Percentiles rank a stretch among this genome's conserved stretches.
Evolutionary conservation across 2,888 invertebrate species (phyloP).

Genomic region (Ichneumoninae sp.): DNA sequence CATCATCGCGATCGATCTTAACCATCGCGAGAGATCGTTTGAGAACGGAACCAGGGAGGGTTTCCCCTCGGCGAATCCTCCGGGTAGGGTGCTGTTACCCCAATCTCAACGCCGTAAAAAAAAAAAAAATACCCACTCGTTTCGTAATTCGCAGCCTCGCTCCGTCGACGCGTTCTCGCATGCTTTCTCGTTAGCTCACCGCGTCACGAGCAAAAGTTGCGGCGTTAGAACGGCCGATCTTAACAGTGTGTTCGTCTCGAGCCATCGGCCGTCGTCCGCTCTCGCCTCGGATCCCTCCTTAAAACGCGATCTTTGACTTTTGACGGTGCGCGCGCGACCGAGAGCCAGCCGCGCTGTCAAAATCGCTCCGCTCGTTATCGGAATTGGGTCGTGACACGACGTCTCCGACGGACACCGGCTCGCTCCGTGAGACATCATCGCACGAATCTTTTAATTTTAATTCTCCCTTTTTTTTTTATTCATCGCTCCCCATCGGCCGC

Average conservation of each 20-base stretch:
- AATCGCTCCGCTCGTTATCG: constrained; percentile 66
- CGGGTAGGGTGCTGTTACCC: constrained; percentile 46
- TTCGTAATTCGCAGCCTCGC: neutral
- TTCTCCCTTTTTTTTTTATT: constrained; percentile 25
- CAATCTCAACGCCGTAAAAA: constrained; percentile 14
- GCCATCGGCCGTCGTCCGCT: constrained; percentile 44
- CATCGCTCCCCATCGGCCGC: constrained; percentile 18
- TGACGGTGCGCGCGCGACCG: constrained; percentile 66
- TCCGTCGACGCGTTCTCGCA: neutral
- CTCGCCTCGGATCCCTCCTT: constrained; percentile 24
- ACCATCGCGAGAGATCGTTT: neutral
- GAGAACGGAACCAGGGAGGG: constrained; percentile 44
- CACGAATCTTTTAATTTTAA: constrained; percentile 11
- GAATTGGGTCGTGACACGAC: constrained; percentile 68
- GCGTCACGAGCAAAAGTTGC: neutral
- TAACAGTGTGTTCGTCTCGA: constrained; percentile 8
- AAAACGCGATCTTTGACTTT: constrained; percentile 70
- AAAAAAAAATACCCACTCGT: neutral
- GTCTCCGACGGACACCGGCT: constrained; percentile 43
- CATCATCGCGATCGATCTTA: constrained; percentile 26
- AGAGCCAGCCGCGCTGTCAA: constrained; percentile 69
- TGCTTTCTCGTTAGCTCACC: neutral
- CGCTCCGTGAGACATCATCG: constrained; percentile 14
- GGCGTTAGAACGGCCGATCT: neutral
- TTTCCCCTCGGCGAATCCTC: constrained; percentile 57